A percentile compares a stretch with the other conserved stretches of the same genome.
phyloP scores from a whole-genome alignment of 1,140 invertebrate species.

The Hormaphis cornu region DNA sequence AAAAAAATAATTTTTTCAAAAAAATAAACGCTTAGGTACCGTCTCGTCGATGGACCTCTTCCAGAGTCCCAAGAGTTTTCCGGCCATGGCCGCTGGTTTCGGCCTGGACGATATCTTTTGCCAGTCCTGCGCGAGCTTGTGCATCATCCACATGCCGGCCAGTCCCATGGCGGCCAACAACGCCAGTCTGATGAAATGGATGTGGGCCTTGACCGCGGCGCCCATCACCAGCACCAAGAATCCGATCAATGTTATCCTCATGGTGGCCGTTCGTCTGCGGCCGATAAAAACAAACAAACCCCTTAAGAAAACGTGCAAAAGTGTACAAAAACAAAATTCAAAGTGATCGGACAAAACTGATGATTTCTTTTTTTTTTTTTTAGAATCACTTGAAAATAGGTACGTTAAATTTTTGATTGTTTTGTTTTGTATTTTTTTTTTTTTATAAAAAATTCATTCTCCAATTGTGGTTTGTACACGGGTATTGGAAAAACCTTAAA shows the following conservation, averaged over 20 bases:
- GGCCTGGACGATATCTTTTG: constrained; percentile 40
- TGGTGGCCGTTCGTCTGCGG: background rate
- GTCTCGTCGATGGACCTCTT: constrained; percentile 35
- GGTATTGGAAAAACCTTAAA: too few relatives aligned
- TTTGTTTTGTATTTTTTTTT: too few relatives aligned
- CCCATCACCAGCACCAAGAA: constrained; percentile 35
- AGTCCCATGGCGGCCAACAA: constrained; percentile 43
- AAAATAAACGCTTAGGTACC: background rate
- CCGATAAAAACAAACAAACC: too few relatives aligned
- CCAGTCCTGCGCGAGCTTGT: constrained; percentile 45
- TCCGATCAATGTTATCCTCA: constrained; percentile 29
- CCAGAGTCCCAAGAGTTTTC: constrained; percentile 34
- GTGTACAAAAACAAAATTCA: too few relatives aligned
- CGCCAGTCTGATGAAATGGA: constrained; percentile 39
- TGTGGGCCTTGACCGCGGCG: constrained; percentile 34
- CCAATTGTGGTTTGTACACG: too few relatives aligned
- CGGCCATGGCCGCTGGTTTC: constrained; percentile 23
- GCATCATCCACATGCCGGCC: constrained; percentile 45
- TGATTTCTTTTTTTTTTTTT: too few relatives aligned
- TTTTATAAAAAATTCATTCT: too few relatives aligned
- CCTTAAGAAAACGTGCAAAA: too few relatives aligned
- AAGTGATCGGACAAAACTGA: too few relatives aligned
- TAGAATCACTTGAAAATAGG: too few relatives aligned
- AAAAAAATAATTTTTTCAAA: too few relatives aligned
- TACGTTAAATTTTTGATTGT: too few relatives aligned